A percentile compares a stretch with the other conserved stretches of the same genome.
phyloP scores from a whole-genome alignment of 2,888 invertebrate species.

The Archips xylosteana region DNA sequence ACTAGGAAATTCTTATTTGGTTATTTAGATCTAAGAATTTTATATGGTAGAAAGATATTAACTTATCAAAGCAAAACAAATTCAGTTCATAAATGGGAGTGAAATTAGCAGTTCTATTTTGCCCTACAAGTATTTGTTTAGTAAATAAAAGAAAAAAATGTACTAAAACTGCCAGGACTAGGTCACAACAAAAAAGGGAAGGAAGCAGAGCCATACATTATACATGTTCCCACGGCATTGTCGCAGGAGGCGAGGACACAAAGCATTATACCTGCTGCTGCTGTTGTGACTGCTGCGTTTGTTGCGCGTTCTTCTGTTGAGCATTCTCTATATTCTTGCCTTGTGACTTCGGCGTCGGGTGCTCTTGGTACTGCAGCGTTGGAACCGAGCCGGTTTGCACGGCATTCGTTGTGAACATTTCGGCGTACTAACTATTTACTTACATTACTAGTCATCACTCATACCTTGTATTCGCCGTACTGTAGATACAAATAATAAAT shows the following conservation, averaged over 20 bases:
- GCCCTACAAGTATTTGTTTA: no score
- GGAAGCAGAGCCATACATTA: slow-evolving; percentile 37
- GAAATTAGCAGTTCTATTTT: not conserved
- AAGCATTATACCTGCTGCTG: slow-evolving; percentile 58
- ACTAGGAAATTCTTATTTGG: not conserved
- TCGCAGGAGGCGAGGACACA: slow-evolving; percentile 35
- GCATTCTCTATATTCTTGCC: slow-evolving; percentile 87
- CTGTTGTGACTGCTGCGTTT: slow-evolving; percentile 66
- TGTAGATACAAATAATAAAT: slow-evolving; percentile 41
- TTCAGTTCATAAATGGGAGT: not conserved
- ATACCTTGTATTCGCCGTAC: slow-evolving; percentile 40
- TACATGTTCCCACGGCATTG: slow-evolving; percentile 32
- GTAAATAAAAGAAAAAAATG: not conserved
- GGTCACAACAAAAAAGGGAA: slow-evolving; percentile 12
- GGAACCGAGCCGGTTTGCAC: slow-evolving; percentile 87
- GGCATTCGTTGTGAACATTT: slow-evolving; percentile 87
- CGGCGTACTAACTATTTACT: slow-evolving; percentile 53
- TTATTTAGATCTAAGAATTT: not conserved
- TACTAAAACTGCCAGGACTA: not conserved
- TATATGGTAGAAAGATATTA: not conserved
- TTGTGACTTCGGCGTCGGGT: slow-evolving; percentile 85
- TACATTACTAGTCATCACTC: slow-evolving; percentile 43
- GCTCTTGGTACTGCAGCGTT: slow-evolving; percentile 89
- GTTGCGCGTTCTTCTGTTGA: slow-evolving; percentile 86
- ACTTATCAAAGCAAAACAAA: not conserved